Conservation (phyloP, 2,797 vertebrate genomes). For the Nyctibius grandis region DNA sequence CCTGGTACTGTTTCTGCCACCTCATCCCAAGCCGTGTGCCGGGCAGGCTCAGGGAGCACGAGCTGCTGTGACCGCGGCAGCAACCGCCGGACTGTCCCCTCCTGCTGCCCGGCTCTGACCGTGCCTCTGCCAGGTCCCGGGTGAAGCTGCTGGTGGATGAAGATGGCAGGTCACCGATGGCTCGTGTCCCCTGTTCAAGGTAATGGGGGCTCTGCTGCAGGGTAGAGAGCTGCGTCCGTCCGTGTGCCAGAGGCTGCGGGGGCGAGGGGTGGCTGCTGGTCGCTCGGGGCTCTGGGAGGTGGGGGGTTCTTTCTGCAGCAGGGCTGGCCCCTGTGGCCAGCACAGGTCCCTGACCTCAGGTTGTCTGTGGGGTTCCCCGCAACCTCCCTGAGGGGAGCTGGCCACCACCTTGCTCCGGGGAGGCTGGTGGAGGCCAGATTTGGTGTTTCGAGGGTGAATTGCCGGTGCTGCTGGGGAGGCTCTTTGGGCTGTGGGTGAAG, state of each 20-base stretch:
- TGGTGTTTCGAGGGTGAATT: background rate
- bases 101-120: background rate
- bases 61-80: background rate
- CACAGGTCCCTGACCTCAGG: too few relatives aligned
- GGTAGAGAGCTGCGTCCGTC: rapidly evolving
- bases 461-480: background rate
- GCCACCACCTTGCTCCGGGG: background rate
- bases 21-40: rapidly evolving
- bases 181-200: rapidly evolving
- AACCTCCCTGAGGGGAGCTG: background rate
- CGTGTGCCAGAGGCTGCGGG: background rate
- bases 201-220: background rate
- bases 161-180: background rate
- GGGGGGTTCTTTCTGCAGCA: background rate
- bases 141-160: background rate
- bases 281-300: background rate
- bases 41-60: rapidly evolving
- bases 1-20: background rate
- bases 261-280: too few relatives aligned
- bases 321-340: background rate
- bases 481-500: background rate
- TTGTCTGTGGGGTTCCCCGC: background rate
- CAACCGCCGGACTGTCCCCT: background rate
- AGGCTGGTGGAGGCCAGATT: background rate
- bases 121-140: background rate